A percentile compares a stretch with the other conserved stretches of the same genome.
phyloP scores from a whole-genome alignment of 2,797 vertebrate genomes.

The Denticeps clupeoides region DNA sequence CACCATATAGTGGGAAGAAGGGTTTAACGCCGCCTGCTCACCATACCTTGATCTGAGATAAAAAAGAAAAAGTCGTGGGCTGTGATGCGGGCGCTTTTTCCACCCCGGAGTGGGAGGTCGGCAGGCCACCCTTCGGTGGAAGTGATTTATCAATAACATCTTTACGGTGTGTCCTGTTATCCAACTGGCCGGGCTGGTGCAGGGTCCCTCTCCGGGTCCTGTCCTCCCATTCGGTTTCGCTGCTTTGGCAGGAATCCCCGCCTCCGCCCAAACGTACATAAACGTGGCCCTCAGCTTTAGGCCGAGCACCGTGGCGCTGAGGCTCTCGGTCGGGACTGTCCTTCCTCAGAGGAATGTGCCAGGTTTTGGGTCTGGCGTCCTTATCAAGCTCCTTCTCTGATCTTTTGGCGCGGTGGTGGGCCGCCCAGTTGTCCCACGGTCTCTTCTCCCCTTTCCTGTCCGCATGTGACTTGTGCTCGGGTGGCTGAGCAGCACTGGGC shows the following conservation, averaged over 20 bases:
- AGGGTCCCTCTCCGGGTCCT: slow-evolving; percentile 7
- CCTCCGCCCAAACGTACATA: slow-evolving; percentile 12
- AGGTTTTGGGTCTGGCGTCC: slow-evolving; percentile 32
- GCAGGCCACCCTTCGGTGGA: slow-evolving; percentile 11
- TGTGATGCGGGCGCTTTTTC: slow-evolving; percentile 22
- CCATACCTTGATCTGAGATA: slow-evolving; percentile 53
- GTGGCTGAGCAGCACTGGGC: slow-evolving; percentile 13
- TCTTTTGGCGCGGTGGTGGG: slow-evolving; percentile 20
- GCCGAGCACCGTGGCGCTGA: slow-evolving; percentile 12
- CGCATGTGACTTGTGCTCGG: slow-evolving; percentile 1
- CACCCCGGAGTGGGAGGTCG: slow-evolving; percentile 18
- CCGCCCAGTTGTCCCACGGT: slow-evolving; percentile 48
- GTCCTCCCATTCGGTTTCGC: slow-evolving; percentile 20
- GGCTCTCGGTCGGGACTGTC: slow-evolving; percentile 12
- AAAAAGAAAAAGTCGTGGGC: slow-evolving; percentile 24
- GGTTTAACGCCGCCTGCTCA: slow-evolving; percentile 4
- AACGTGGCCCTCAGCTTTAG: slow-evolving; percentile 16
- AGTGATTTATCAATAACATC: slow-evolving; percentile 18
- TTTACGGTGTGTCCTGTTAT: slow-evolving; percentile 12
- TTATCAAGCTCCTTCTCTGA: slow-evolving; percentile 21
- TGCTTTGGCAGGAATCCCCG: slow-evolving; percentile 20
- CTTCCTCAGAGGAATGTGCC: slow-evolving; percentile 27
- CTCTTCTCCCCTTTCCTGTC: slow-evolving; percentile 23
- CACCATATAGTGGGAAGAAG: background rate
- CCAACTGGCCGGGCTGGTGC: slow-evolving; percentile 7